These are phyloP conservation scores for Amphipoea oculea DNA, from an alignment of 2,888 invertebrate genomes.

Conservation along the genomic window DNA sequence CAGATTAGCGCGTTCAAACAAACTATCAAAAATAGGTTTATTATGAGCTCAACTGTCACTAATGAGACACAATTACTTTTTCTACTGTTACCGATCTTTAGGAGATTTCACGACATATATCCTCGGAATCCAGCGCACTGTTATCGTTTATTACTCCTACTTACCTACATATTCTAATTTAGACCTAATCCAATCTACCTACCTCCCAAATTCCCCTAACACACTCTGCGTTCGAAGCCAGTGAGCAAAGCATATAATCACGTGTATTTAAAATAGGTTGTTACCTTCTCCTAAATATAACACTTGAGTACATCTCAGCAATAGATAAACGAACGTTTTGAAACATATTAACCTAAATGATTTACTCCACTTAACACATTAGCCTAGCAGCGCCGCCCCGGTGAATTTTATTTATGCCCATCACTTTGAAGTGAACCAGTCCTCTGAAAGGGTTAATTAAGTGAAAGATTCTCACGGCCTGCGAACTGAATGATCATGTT, in stretches of 20 bases:
- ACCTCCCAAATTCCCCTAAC: slow-evolving; percentile 9
- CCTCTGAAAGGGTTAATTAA: slow-evolving; percentile 88
- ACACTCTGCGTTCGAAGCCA: slow-evolving; percentile 5
- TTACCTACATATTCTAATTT: slow-evolving; percentile 6
- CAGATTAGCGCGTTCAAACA: background rate
- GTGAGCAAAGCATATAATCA: slow-evolving; percentile 12
- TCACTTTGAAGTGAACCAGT: slow-evolving; percentile 86
- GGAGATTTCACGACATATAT: no score
- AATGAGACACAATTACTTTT: no score
- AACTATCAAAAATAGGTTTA: background rate
- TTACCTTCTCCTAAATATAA: slow-evolving; percentile 37
- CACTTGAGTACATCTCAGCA: slow-evolving; percentile 38
- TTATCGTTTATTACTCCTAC: background rate
- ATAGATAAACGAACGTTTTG: slow-evolving; percentile 64
- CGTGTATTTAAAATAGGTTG: slow-evolving; percentile 26
- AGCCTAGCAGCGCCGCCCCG: slow-evolving; percentile 73
- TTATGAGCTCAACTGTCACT: no score
- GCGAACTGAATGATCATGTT: slow-evolving; percentile 85
- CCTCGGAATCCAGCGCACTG: background rate
- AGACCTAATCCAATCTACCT: background rate
- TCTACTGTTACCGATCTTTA: no score
- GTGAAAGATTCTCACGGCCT: slow-evolving; percentile 86
- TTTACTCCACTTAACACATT: slow-evolving; percentile 78
- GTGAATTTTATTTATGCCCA: slow-evolving; percentile 81
- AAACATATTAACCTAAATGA: slow-evolving; percentile 78